Evolutionary conservation across 2,797 vertebrate genomes (phyloP).

Genomic region (Pangasius djambal): DNA sequence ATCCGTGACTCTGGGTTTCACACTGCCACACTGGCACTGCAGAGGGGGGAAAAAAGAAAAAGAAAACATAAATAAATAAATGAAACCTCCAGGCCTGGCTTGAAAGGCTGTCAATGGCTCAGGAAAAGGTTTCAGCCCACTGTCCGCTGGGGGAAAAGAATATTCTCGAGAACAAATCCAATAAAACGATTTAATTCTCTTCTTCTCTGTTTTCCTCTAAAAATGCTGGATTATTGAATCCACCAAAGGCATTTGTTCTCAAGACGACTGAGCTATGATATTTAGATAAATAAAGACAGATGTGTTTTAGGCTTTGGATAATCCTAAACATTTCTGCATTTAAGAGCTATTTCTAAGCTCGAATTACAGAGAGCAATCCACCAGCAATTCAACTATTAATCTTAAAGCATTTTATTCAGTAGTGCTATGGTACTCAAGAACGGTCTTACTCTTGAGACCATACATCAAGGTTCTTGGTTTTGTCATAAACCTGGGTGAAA

Average conservation of each 20-base stretch:
- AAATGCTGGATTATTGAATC: slow-evolving; percentile 13
- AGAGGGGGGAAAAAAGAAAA: not conserved
- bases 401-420: not conserved
- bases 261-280: slow-evolving; percentile 20
- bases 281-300: slow-evolving; percentile 27
- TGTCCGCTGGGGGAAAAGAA: slow-evolving; percentile 9
- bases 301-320: slow-evolving; percentile 31
- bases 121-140: slow-evolving; percentile 16
- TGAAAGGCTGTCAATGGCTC: slow-evolving; percentile 27
- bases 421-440: not conserved
- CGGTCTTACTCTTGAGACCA: not conserved
- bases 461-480: not conserved
- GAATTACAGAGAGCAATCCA: not conserved
- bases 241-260: slow-evolving; percentile 16
- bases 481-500: not conserved
- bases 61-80: slow-evolving; percentile 32
- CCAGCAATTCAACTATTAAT: not conserved
- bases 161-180: slow-evolving; percentile 33
- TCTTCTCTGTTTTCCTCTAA: slow-evolving; percentile 27
- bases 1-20: slow-evolving; percentile 46
- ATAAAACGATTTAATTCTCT: slow-evolving; percentile 40
- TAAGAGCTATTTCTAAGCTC: not conserved
- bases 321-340: not conserved
- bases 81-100: slow-evolving; percentile 25
- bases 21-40: slow-evolving; percentile 6